These are phyloP conservation scores for Rhagologus leucostigma DNA, from an alignment of 2,113 vertebrate genomes.

Conservation along the genomic window DNA sequence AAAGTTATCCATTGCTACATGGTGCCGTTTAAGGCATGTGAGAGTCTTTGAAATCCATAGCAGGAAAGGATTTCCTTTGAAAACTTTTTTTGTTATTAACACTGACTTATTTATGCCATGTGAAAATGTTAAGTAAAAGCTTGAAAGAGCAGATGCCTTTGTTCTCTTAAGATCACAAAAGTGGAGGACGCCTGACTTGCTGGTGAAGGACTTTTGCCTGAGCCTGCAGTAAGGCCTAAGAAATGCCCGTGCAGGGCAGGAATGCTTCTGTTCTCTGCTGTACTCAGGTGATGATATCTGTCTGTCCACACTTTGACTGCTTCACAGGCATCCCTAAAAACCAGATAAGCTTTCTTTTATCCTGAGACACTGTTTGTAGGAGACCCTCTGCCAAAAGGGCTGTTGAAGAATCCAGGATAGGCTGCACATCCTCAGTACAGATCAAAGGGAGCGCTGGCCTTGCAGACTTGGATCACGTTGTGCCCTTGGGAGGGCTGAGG, in stretches of 20 bases:
- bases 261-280: neutral
- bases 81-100: neutral
- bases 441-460: neutral
- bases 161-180: neutral
- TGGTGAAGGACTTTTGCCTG: neutral
- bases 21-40: neutral
- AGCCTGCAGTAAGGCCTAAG: neutral
- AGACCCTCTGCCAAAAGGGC: neutral
- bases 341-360: neutral
- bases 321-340: neutral
- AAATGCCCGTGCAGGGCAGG: accelerated
- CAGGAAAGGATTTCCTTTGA: slow-evolving; percentile 1
- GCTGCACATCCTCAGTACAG: neutral
- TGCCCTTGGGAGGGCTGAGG: neutral
- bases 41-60: neutral
- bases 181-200: neutral
- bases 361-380: neutral
- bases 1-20: accelerated
- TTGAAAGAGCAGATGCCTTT: neutral
- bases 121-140: neutral
- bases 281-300: neutral
- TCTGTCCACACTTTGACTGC: neutral
- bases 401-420: neutral
- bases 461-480: neutral
- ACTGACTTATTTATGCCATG: neutral